Percentiles rank a stretch among this genome's conserved stretches.
These are phyloP conservation scores for Metopolophium dirhodum DNA, from an alignment of 1,140 invertebrate species.

Conservation along the genomic window DNA sequence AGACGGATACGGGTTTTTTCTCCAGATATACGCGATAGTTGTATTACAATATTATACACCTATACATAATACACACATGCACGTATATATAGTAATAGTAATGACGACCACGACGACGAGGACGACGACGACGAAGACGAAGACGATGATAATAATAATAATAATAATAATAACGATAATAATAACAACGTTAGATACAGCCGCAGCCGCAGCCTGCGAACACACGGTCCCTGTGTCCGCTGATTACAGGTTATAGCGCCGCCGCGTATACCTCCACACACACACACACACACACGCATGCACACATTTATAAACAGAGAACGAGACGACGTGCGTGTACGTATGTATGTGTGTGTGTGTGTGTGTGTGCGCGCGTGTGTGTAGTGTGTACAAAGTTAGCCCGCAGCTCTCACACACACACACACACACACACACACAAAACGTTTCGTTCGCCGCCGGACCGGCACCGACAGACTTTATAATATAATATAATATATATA, in stretches of 20 bases:
- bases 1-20: not conserved
- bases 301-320: not conserved
- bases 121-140: not conserved
- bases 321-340: conserved; percentile 7
- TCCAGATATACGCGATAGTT: not conserved
- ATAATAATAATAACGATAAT: conserved; percentile 32
- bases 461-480: conserved; percentile 18
- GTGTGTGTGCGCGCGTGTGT: not conserved
- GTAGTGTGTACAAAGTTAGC: not conserved
- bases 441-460: not conserved
- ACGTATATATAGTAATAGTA: not conserved
- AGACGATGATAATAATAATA: not conserved
- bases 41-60: not conserved
- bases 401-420: not conserved
- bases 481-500: no score
- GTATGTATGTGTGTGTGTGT: not conserved
- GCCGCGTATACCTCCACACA: not conserved
- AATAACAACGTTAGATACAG: not conserved
- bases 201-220: conserved; percentile 7
- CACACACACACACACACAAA: not conserved
- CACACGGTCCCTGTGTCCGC: conserved; percentile 14
- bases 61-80: not conserved
- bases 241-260: conserved; percentile 45
- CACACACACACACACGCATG: not conserved
- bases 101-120: not conserved